Conservation (phyloP, 2,797 vertebrate species). For the Peromyscus attwateri region DNA sequence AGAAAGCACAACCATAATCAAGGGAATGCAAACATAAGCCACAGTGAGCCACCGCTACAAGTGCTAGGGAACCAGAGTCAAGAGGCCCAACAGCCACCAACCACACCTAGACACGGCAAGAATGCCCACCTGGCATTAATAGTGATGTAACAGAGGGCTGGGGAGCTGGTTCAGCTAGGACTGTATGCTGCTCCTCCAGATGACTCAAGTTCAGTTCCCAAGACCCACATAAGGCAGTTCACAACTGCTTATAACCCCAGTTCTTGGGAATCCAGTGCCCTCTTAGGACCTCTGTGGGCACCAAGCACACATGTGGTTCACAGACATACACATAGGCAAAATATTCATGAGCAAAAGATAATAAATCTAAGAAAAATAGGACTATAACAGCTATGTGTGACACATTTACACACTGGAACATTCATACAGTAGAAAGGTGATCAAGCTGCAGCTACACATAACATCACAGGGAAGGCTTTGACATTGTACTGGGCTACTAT, state of each 20-base stretch:
- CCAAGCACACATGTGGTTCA: not conserved
- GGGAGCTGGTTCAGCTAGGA: not conserved
- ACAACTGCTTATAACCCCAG: not conserved
- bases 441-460: not conserved
- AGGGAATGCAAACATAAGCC: not conserved
- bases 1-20: not conserved
- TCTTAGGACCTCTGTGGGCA: not conserved
- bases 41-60: not conserved
- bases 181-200: not conserved
- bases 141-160: not conserved
- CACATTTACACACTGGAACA: not conserved
- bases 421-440: not conserved
- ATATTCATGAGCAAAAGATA: not conserved
- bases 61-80: not conserved
- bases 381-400: not conserved
- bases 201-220: not conserved
- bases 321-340: not conserved
- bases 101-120: not conserved
- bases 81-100: not conserved
- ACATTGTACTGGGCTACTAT: too few species aligned
- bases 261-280: not conserved
- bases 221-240: not conserved
- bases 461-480: not conserved
- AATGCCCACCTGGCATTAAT: not conserved
- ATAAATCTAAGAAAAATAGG: not conserved